A percentile compares a stretch with the other conserved stretches of the same genome.
Evolutionary conservation across 2,888 invertebrate species (phyloP).

Genomic region (Philonicus albiceps): DNA sequence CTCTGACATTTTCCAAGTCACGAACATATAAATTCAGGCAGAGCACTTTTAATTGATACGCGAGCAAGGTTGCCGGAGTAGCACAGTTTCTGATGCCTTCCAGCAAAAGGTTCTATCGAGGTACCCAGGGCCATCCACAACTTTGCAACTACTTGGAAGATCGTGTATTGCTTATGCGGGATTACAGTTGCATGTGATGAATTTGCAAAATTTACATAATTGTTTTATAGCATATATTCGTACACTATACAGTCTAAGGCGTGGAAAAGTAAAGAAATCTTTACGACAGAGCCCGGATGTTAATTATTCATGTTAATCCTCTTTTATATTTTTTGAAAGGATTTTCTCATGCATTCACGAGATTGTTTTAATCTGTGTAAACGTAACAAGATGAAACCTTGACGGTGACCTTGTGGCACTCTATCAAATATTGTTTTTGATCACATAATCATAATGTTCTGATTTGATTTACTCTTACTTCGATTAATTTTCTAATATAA

Average conservation of each 20-base stretch:
- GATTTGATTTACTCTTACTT: too few species aligned
- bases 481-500: too few species aligned
- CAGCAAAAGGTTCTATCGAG: not conserved
- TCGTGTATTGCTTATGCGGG: not conserved
- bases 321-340: not conserved
- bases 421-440: not conserved
- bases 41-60: not conserved
- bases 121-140: not conserved
- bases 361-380: not conserved
- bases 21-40: conserved; percentile 2
- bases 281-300: not conserved
- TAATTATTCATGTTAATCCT: not conserved
- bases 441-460: too few species aligned
- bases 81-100: not conserved
- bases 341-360: not conserved
- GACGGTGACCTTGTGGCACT: not conserved
- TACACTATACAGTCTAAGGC: not conserved
- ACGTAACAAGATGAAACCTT: not conserved
- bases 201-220: not conserved
- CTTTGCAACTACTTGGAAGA: not conserved
- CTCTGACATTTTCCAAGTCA: conserved; percentile 9
- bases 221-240: not conserved
- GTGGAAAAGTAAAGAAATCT: not conserved
- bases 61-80: not conserved
- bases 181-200: not conserved